Percentiles rank a stretch among this genome's conserved stretches.
phyloP scores from a whole-genome alignment of 2,888 invertebrate species.

The Macrosoma leucophasiata region DNA sequence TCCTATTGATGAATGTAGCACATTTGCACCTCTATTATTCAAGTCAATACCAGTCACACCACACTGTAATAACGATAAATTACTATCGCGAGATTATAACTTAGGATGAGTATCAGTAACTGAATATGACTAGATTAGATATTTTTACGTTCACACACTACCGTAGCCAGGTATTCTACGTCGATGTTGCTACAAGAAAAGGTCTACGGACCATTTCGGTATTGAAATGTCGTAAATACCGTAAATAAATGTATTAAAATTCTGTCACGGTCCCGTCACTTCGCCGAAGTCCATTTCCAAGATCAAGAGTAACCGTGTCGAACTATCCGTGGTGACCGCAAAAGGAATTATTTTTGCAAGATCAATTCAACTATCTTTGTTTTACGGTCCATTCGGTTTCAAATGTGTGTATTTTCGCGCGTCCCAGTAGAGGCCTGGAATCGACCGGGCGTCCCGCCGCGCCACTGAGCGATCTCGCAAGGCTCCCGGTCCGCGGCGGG shows the following conservation, averaged over 20 bases:
- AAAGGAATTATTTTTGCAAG: constrained; percentile 25
- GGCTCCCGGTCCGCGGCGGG: constrained; percentile 50
- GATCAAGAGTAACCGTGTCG: constrained; percentile 1
- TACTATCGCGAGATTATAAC: too few species aligned
- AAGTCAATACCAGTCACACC: too few species aligned
- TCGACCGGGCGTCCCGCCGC: constrained; percentile 71
- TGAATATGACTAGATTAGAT: too few species aligned
- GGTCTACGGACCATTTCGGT: constrained; percentile 9
- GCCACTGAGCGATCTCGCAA: constrained; percentile 62
- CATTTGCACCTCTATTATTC: too few species aligned
- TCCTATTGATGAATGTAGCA: too few species aligned
- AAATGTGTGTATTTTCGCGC: constrained; percentile 41
- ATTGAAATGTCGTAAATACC: constrained; percentile 12
- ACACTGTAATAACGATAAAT: too few species aligned
- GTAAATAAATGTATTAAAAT: constrained; percentile 11
- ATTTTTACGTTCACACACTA: too few species aligned
- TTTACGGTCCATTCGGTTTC: constrained; percentile 43
- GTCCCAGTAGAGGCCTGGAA: constrained; percentile 59
- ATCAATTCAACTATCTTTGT: too few species aligned
- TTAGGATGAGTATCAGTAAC: too few species aligned
- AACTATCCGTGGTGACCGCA: constrained; percentile 1
- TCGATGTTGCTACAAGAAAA: too few species aligned
- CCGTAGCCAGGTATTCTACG: too few species aligned
- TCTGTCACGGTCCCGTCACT: constrained; percentile 4
- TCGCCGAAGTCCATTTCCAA: constrained; percentile 1